Conservation (phyloP, 2,888 invertebrate genomes). For the Eilema depressum region DNA sequence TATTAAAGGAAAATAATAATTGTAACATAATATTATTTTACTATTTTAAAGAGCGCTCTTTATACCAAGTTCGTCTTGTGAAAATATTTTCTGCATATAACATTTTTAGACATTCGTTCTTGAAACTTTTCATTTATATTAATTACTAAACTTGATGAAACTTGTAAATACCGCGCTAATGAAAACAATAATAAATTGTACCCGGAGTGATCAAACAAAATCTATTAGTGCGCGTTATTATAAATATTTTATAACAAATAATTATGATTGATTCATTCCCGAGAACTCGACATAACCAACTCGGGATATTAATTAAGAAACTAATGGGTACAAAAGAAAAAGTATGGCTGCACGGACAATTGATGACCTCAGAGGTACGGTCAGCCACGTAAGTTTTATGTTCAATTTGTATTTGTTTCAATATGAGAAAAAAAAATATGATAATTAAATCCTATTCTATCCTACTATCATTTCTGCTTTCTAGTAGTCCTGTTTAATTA, state of each 20-base stretch:
- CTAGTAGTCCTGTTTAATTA: no score
- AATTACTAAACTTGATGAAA: not conserved
- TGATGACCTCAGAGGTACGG: slow-evolving; percentile 67
- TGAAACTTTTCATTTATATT: not conserved
- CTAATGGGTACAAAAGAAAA: slow-evolving; percentile 79
- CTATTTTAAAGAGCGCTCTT: not conserved
- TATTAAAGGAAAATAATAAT: not conserved
- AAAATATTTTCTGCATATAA: not conserved
- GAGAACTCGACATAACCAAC: slow-evolving; percentile 58
- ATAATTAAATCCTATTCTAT: no score
- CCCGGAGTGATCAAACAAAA: slow-evolving; percentile 27
- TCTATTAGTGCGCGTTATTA: slow-evolving; percentile 40
- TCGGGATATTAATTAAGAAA: slow-evolving; percentile 83
- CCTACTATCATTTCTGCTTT: no score
- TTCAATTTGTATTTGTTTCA: no score
- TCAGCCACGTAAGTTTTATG: slow-evolving; percentile 53
- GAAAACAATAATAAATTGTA: slow-evolving; percentile 15
- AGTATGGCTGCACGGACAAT: slow-evolving; percentile 62
- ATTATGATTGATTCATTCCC: slow-evolving; percentile 81
- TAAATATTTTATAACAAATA: slow-evolving; percentile 74
- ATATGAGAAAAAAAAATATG: no score
- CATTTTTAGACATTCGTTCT: not conserved
- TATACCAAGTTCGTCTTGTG: not conserved
- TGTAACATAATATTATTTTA: not conserved
- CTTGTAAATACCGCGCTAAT: not conserved